Base-by-base conservation (phyloP, 2,888 invertebrate species). In the Dasysyrphus tricinctus region DNA sequence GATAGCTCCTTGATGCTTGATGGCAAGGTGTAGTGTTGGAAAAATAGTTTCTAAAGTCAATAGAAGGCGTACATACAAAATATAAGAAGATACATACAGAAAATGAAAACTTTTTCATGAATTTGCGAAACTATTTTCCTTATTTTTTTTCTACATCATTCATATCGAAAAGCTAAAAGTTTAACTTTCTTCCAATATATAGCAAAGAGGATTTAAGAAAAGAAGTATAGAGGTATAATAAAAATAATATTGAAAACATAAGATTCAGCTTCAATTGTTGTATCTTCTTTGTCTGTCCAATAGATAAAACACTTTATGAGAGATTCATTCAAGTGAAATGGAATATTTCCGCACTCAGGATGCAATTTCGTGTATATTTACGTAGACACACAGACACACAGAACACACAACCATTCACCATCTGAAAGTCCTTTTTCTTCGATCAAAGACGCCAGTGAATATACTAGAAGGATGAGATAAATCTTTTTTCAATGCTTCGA, bases 281-380 rank as follows among this genome's bases (percentile, higher is more conserved):
- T 84, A 59, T 39, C 34, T 75, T 57, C 72, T 72, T 76, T 84
- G 80, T 80, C 84, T 76, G 84, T 76, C 72, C 76, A 75, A 73
- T 59, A 80, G 80, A 80, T 84, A 80, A 84, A 84, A 80, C 65
- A 67, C 84, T 84, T 84, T 84, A 80, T 80, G 84, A 76, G 67
- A 72, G 65, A 76, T 76, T 65, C 76, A 67, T 80, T 75, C 80
- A 72, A 80, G 59, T 67, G 80, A 72, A 84, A 84, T 76, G 72
- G 80, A 80, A 80, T 80, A 84, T 80, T 84, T 84, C 84, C 84
- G 75, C 76, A 75, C 80, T 67, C 76, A 75, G 80, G 80, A 80
- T 84, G 80, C 80, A 84, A 84, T 84, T 80, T 76, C 80, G 54
- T 76, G 72, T 49, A 74, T 63, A 74, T 63, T 83, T 69, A 29